Base-by-base conservation (phyloP, 2,797 vertebrate genomes). In the Odontamblyopus lacepedii region DNA sequence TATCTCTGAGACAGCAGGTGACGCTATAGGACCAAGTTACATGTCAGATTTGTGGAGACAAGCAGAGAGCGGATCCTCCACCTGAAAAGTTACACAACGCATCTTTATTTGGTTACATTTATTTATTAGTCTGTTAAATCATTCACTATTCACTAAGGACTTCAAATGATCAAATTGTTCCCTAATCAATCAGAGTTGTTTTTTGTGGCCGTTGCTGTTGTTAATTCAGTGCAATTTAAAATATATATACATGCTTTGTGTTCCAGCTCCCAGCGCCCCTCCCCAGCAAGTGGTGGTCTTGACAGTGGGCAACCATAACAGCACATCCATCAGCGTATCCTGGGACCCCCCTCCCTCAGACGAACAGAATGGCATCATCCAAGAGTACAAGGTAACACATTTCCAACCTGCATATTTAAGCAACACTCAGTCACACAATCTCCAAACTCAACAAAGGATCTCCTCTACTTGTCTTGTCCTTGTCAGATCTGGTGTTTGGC, bases 281-380 rank as follows among this genome's bases (percentile, higher is more conserved):
- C 98, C 98, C 2, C 96, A 99, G 90, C 96, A 97, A 91, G 97
- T 99, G 86, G 96, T 96, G 29, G 97, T 99, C 75, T 89, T 97
- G 87, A 96, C 95, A 19, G 96, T 98, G 16, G 97, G 97, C 75
- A 98, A 85, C 85, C 95, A 96, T 83, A 99, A 99, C 87, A 99
- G 96, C 89, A 98, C 97, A 13, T 99, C 97, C 77, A 99, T 99
- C 89, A 99, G 97, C 70, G 95, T 99, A 87, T 98, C 98, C 66
- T 99, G 98, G 98, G 98, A 99, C 83, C 97, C 98, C 56, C 98
- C 98, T 56, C 97, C 97, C 71, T 85, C 94, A 0, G 97, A 99
- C 83, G 95, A 98, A 83, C 98, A 99, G 91, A 99, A 99, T 11
- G 98, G 98, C 88, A 95, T 99, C 82, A 98, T 99, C 89, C 98